Base-by-base conservation (phyloP, 2,888 invertebrate species). In the Ichneumoninae sp. region DNA sequence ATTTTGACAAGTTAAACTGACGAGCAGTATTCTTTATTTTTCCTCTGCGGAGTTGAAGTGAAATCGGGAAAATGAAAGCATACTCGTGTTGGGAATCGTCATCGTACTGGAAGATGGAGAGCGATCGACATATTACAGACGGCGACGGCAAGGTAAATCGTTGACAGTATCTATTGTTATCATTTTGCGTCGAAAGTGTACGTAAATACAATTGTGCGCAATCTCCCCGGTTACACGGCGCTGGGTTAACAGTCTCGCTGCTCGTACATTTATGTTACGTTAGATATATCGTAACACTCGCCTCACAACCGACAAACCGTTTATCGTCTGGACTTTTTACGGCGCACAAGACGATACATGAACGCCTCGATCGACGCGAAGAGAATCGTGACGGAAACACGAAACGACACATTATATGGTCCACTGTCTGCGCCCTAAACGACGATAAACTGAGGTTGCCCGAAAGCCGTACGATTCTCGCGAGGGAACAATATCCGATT, bases 141-240 rank as follows among this genome's bases (percentile, higher is more conserved):
- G 19, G 50, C 52, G 6, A 54, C 30, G n/a, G 40, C 22, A 13
- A 22, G 22, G 57, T 71, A 62, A 47, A 62, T 62, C 62, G 44
- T 33, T 10, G 8, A 13, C 26, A 26, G 19, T 22, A 44, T 22
- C 60, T 60, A 74, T 62, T 57, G 26, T 52, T 8, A 6, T 26
- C 4, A 40, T 60, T 33, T n/a, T 10, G 26, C 30, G 40, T 22
- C 74, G 33, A 47, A 33, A 33, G 30, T 13, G 60, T 74, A 74
- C 62, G 74, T 47, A 62, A 62, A 74, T 62, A 30, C 16, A n/a
- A 44, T 74, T 66, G 19, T 62, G 30, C 13, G 62, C 5, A 44
- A 8, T 10, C 30, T 13, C 16, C 47, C n/a, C 47, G 26, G 47
- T 60, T 47, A 19, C 65, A 4, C 65, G 65, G 19, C n/a, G n/a